Base-by-base conservation (phyloP, 2,888 invertebrate genomes). In the Acronicta psi region DNA sequence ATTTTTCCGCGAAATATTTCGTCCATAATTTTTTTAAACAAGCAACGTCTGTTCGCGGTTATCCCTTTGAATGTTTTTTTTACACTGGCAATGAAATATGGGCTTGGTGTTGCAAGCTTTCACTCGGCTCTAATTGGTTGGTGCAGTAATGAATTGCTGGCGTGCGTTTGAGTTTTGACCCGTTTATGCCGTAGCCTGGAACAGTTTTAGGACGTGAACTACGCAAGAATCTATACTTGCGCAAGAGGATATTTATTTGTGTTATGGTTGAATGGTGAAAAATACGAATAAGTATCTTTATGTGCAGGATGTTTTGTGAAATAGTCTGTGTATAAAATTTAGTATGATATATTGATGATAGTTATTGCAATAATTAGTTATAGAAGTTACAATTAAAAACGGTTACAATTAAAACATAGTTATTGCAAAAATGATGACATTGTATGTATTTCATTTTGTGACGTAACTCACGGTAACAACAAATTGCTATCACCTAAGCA, bases 71-170 rank as follows among this genome's bases (percentile, higher is more conserved):
- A 31, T 31, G 34, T n/a, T 13, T 13, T 70, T 68, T 69, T 63
- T 59, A 45, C 49, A 49, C 25, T 44, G 60, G 44, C 50, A 73
- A 77, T 78, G 75, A 81, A 79, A 75, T 79, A 81, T 75, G 75
- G 65, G 74, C 66, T 78, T 69, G 64, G 73, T 74, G 70, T 69
- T 71, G 80, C 75, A 81, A 80, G 75, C 83, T 86, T 86, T 79
- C 72, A 77, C 82, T 85, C 80, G 78, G 45, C 71, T 56, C 80
- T 86, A 87, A 87, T 87, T 86, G 82, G 83, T 79, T 73, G 70
- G 51, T 63, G 68, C 42, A 64, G 66, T 78, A 77, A 79, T 79
- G 72, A 77, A 77, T 69, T 60, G 59, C 67, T 9, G 4, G 53
- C 56, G 49, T 71, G 52, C 52, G 57, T 62, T 73, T 49, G 61